phyloP scores from a whole-genome alignment of 2,797 vertebrate genomes.

The Chaetodon trifasciatus region DNA sequence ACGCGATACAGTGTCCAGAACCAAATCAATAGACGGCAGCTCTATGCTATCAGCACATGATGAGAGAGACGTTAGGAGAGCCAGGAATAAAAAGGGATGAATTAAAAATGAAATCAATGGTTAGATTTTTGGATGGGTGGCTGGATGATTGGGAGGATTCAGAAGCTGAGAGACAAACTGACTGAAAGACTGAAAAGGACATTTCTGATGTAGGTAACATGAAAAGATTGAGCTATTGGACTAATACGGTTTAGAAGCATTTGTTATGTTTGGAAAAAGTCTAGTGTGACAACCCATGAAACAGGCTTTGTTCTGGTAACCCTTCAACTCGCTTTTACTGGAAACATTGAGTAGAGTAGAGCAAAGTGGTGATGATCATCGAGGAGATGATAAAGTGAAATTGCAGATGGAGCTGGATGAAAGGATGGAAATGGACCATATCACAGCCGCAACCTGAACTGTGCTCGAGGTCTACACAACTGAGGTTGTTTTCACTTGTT shows the following conservation, averaged over 20 bases:
- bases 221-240: slow-evolving; percentile 8
- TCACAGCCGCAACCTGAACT: not conserved
- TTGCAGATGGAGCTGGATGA: slow-evolving; percentile 5
- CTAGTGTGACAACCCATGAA: not conserved
- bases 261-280: not conserved
- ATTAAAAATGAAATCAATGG: slow-evolving; percentile 38
- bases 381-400: not conserved
- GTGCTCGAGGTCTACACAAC: not conserved
- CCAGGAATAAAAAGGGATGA: slow-evolving; percentile 15
- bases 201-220: slow-evolving; percentile 5
- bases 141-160: slow-evolving; percentile 37
- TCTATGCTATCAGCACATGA: slow-evolving; percentile 22
- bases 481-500: too few species aligned
- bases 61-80: slow-evolving; percentile 18
- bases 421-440: not conserved
- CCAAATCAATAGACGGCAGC: slow-evolving; percentile 23
- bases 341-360: not conserved
- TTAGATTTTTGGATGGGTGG: slow-evolving; percentile 20
- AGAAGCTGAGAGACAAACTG: slow-evolving; percentile 28
- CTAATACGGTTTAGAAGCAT: slow-evolving; percentile 9
- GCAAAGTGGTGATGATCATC: slow-evolving; percentile 7
- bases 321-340: not conserved
- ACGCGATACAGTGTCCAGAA: not conserved
- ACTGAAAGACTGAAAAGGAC: slow-evolving; percentile 16
- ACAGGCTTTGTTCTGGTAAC: not conserved